These are phyloP conservation scores for Drosophila sechellia DNA, from an alignment of 1,140 invertebrate species.

Conservation along the genomic window DNA sequence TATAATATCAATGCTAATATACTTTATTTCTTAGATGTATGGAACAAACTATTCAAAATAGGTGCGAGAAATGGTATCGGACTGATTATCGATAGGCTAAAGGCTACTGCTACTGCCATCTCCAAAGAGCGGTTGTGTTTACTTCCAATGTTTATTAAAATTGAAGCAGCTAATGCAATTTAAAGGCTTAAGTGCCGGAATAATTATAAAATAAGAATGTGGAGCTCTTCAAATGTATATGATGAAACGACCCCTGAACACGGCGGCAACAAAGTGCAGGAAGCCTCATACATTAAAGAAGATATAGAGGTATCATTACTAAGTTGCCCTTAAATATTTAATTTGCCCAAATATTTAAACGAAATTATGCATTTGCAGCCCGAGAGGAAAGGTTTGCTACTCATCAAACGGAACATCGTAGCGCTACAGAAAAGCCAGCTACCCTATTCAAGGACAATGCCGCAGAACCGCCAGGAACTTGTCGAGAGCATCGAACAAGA, in stretches of 20 bases:
- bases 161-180: background rate
- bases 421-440: background rate
- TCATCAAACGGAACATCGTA: conserved; percentile 1
- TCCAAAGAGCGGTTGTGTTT: conserved; percentile 10
- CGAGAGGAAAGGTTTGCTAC: background rate
- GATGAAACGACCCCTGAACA: background rate
- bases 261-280: background rate
- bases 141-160: background rate
- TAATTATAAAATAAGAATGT: background rate
- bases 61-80: background rate
- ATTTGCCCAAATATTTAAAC: background rate
- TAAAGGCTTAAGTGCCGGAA: background rate
- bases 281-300: background rate
- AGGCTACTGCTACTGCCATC: conserved; percentile 1
- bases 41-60: background rate
- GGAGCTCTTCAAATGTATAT: background rate
- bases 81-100: background rate
- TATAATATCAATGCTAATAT: background rate
- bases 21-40: background rate
- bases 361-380: background rate
- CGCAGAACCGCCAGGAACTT: conserved; percentile 37
- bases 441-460: conserved; percentile 5
- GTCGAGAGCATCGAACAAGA: conserved; percentile 41
- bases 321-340: background rate
- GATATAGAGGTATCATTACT: background rate